These are phyloP conservation scores for Thalassarche chlororhynchos DNA, from an alignment of 2,113 vertebrate species.

Conservation along the genomic window DNA sequence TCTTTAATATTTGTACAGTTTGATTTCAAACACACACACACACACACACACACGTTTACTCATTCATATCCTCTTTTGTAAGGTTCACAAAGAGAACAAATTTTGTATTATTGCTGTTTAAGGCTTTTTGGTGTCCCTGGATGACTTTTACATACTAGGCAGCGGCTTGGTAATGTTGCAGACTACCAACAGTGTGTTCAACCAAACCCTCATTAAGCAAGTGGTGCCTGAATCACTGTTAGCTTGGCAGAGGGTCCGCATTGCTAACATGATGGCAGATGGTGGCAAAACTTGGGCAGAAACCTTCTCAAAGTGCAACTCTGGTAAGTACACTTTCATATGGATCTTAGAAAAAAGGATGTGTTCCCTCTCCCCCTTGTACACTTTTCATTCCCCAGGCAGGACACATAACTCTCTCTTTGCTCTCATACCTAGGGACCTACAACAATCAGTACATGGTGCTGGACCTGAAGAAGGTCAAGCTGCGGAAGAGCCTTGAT, in stretches of 20 bases:
- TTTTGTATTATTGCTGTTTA: neutral
- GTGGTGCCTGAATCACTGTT: constrained; percentile 83
- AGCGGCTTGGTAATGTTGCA: constrained; percentile 89
- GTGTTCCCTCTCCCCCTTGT: neutral
- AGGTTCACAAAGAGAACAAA: neutral
- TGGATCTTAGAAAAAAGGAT: neutral
- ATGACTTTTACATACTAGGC: constrained; percentile 92
- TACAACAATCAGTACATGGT: constrained; percentile 97
- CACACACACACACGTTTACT: neutral
- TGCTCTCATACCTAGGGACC: constrained; percentile 76
- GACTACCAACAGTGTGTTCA: constrained; percentile 89
- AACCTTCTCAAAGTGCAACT: constrained; percentile 85
- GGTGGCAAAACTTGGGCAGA: constrained; percentile 85
- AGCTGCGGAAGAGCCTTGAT: constrained; percentile 73
- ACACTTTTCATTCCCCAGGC: neutral
- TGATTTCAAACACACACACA: neutral
- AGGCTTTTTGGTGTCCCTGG: constrained; percentile 91
- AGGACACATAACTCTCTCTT: neutral
- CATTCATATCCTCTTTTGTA: neutral
- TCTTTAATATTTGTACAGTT: neutral
- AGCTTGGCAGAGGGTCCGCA: constrained; percentile 91
- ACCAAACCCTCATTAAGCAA: constrained; percentile 75
- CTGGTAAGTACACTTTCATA: constrained; percentile 74
- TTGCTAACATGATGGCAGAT: constrained; percentile 87
- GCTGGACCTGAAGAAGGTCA: constrained; percentile 87